Percentiles rank a stretch among this genome's conserved stretches.
Evolutionary conservation across 2,888 invertebrate species (phyloP).

Genomic region (Sthenelais limicola): DNA sequence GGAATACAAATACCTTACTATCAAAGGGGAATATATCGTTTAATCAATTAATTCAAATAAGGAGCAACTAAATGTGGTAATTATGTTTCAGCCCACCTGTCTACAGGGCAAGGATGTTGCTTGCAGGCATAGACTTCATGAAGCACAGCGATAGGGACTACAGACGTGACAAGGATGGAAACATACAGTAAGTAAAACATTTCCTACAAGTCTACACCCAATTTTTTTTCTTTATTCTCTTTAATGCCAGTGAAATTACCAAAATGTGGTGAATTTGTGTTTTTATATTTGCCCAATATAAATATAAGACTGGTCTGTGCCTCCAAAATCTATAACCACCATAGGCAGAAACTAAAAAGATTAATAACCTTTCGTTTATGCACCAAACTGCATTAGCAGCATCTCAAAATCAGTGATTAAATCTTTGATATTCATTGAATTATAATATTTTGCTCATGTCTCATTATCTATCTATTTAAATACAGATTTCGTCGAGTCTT

Average conservation of each 20-base stretch:
- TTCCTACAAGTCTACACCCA: neutral
- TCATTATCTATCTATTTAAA: too few species aligned
- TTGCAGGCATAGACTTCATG: constrained; percentile 30
- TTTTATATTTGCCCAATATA: neutral
- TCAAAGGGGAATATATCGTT: too few species aligned
- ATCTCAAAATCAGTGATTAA: neutral
- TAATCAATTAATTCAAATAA: too few species aligned
- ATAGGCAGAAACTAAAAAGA: too few species aligned
- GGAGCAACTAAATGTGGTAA: too few species aligned
- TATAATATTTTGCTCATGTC: too few species aligned
- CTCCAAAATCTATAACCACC: neutral
- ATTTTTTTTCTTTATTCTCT: neutral
- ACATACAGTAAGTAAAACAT: neutral
- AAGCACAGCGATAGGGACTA: constrained; percentile 31
- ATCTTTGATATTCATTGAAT: neutral
- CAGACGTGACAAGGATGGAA: neutral
- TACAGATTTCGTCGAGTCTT: constrained; percentile 11
- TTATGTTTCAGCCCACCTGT: constrained; percentile 18
- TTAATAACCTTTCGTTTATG: too few species aligned
- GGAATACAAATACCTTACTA: too few species aligned
- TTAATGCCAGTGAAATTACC: neutral
- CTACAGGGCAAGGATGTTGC: neutral
- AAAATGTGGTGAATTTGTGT: too few species aligned
- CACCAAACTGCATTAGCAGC: too few species aligned
- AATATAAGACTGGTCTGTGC: neutral